Evolutionary conservation across 2,113 vertebrate species (phyloP), one percentile per base, ranked within the genome.

Genomic region (Nyctibius bracteatus): DNA sequence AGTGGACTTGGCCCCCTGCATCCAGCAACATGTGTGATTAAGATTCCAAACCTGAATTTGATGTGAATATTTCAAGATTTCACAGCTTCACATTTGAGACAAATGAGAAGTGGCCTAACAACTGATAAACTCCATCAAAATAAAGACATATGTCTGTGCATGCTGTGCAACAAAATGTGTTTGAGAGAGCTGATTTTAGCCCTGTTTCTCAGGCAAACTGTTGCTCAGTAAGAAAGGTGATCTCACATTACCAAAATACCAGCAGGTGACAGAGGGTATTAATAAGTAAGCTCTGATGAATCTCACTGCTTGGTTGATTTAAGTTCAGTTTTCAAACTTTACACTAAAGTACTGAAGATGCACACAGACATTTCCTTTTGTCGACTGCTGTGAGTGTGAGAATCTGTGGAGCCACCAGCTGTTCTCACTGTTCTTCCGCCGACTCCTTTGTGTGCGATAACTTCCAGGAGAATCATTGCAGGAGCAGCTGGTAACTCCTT

Each of bases 401-500:
- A 84, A 81, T 83, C 47, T 51, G 2, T 35, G 67, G 62, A 83
- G 75, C 87, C 80, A 81, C 49, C 90, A 91, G 90, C 92, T 94
- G 91, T 55, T 96, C 85, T 92, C 21, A 43, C 85, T 3, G 1
- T 41, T 84, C 90, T 80, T 75, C 85, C 9, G 0, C 70, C 4
- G 8, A 43, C 84, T 94, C 55, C 70, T 74, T 54, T 58, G 70
- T 27, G 27, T 58, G 80, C 11, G 59, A 23, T 49, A 51, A 5
- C 24, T 43, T 81, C 39, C 81, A 82, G 84, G 35, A 84, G 73
- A 43, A 82, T 65, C 87, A 44, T n/a, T 73, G 59, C 65, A 19
- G 80, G 65, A 96, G 73, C 88, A 92, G 91, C 92, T 92, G 78
- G 84, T 63, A 66, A 14, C 61, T 84, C 91, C 88, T 90, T 30